Percentiles rank a stretch among this genome's conserved stretches.
These are phyloP conservation scores for Rhagium mordax DNA, from an alignment of 2,888 invertebrate species.

Conservation along the genomic window DNA sequence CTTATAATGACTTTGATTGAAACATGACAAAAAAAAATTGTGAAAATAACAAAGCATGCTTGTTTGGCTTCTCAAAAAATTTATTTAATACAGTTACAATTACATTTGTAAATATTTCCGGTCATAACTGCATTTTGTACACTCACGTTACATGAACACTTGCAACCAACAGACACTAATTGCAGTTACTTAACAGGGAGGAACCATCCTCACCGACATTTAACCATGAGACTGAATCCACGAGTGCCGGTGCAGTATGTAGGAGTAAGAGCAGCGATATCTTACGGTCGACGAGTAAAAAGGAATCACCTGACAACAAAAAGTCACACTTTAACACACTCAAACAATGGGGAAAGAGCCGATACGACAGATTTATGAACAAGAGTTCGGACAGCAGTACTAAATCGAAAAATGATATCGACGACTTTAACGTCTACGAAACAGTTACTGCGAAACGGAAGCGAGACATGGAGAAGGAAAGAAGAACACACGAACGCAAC, in stretches of 20 bases:
- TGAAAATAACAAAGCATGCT: slow-evolving; percentile 50
- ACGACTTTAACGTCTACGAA: slow-evolving; percentile 79
- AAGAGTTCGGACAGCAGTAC: slow-evolving; percentile 72
- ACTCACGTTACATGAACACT: slow-evolving; percentile 44
- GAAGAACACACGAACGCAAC: slow-evolving; percentile 84
- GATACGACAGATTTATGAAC: slow-evolving; percentile 83
- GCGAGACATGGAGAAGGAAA: slow-evolving; percentile 75
- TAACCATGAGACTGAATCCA: slow-evolving; percentile 69
- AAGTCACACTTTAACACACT: slow-evolving; percentile 85
- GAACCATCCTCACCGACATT: slow-evolving; percentile 61
- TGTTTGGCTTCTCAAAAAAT: slow-evolving; percentile 45
- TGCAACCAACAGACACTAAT: slow-evolving; percentile 50
- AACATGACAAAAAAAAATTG: slow-evolving; percentile 29
- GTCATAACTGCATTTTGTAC: slow-evolving; percentile 44
- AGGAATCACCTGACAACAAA: slow-evolving; percentile 76
- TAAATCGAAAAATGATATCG: slow-evolving; percentile 69
- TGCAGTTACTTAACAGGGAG: slow-evolving; percentile 63
- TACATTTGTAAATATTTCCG: slow-evolving; percentile 48
- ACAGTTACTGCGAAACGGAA: slow-evolving; percentile 76
- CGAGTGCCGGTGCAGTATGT: slow-evolving; percentile 73
- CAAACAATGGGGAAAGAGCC: slow-evolving; percentile 88
- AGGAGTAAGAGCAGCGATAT: slow-evolving; percentile 85
- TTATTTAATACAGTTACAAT: slow-evolving; percentile 13
- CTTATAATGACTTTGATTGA: slow-evolving; percentile 19
- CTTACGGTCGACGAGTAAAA: slow-evolving; percentile 72